These are phyloP conservation scores for Rachycentron canadum DNA, from an alignment of 2,797 vertebrate genomes.

Conservation along the genomic window DNA sequence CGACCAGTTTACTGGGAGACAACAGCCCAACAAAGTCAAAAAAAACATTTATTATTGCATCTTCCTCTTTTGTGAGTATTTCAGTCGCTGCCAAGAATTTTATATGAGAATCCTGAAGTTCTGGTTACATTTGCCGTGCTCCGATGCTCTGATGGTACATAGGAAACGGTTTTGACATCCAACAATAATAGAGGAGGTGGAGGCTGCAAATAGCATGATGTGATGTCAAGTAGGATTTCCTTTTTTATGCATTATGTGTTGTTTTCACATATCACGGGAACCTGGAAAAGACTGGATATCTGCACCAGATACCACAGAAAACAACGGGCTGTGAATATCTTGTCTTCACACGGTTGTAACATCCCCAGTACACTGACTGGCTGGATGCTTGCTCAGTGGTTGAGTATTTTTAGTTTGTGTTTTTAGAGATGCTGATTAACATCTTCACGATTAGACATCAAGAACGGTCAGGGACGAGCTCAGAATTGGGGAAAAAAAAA, in stretches of 20 bases:
- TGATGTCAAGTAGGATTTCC: neutral
- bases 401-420: too few relatives aligned
- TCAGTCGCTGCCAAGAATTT: neutral
- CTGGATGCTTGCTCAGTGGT: too few relatives aligned
- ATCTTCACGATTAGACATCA: neutral
- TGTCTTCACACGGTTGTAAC: neutral
- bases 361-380: too few relatives aligned
- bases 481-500: too few relatives aligned
- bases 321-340: neutral
- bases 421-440: neutral
- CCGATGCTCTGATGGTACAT: neutral
- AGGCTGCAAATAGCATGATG: neutral
- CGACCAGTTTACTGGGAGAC: too few relatives aligned
- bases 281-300: neutral
- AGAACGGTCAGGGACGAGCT: too few relatives aligned
- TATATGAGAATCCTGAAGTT: neutral
- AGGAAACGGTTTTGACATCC: neutral
- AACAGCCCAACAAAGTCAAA: neutral
- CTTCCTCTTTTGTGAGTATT: neutral
- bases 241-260: constrained; percentile 5
- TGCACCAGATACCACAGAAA: neutral
- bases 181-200: neutral
- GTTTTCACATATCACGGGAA: neutral
- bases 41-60: neutral
- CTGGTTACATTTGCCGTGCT: neutral